Evolutionary conservation across 2,888 invertebrate species (phyloP).

Genomic region (Noctua janthina): DNA sequence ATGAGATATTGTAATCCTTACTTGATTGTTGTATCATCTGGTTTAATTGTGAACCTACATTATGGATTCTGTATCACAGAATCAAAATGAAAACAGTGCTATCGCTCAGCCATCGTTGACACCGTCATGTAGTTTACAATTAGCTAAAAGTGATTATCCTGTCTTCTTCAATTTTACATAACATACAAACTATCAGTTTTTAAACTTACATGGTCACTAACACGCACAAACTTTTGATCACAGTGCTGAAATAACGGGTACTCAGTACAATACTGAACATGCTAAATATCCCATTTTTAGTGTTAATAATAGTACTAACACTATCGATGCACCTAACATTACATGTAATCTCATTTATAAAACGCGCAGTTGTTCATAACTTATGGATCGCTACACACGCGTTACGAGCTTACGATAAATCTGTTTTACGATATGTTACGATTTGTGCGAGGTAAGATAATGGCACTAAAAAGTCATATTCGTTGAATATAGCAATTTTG

Average conservation of each 20-base stretch:
- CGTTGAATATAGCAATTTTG: not conserved
- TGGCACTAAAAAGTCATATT: slow-evolving; percentile 17
- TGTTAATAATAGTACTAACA: not conserved
- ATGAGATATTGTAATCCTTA: not conserved
- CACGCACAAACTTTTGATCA: not conserved
- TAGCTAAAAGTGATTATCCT: not conserved
- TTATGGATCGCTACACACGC: slow-evolving; percentile 9
- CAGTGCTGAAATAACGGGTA: not conserved
- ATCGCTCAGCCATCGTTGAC: not conserved
- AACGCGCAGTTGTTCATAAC: slow-evolving; percentile 14
- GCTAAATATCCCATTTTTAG: not conserved
- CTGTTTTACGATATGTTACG: slow-evolving; percentile 28
- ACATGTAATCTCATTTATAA: slow-evolving; percentile 2
- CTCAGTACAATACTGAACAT: not conserved
- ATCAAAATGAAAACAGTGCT: too few relatives aligned
- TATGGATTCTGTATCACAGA: not conserved
- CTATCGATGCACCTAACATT: not conserved
- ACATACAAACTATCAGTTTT: not conserved
- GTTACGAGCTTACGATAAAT: slow-evolving; percentile 31
- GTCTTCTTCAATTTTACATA: not conserved
- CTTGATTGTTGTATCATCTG: not conserved
- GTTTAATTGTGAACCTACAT: not conserved
- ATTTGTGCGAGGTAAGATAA: slow-evolving; percentile 17
- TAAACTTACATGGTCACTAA: not conserved
- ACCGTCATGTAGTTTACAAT: not conserved